A percentile compares a stretch with the other conserved stretches of the same genome.
phyloP scores from a whole-genome alignment of 1,140 invertebrate genomes.

The Hycleus phaleratus region DNA sequence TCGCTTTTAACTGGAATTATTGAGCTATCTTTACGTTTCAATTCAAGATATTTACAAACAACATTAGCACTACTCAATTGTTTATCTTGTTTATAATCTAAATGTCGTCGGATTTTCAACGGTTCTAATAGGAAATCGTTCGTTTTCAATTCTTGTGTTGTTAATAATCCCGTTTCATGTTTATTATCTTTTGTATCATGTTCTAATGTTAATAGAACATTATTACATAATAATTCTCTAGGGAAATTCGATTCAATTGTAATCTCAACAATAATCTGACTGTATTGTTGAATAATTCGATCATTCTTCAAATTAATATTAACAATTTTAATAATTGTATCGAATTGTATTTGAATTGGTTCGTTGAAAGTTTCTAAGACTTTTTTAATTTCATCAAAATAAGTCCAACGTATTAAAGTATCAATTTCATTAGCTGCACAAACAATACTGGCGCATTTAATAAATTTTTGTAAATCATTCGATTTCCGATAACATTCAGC shows the following conservation, averaged over 20 bases:
- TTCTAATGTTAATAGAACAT: slow-evolving; percentile 47
- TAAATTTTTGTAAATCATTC: slow-evolving; percentile 64
- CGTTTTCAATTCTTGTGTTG: slow-evolving; percentile 49
- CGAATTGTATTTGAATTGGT: slow-evolving; percentile 36
- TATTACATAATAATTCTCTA: slow-evolving; percentile 47
- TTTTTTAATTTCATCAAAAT: slow-evolving; percentile 68
- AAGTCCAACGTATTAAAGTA: slow-evolving; percentile 62
- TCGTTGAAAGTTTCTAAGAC: slow-evolving; percentile 50
- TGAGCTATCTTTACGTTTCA: slow-evolving; percentile 39
- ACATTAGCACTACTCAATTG: slow-evolving; percentile 59
- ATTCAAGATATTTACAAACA: slow-evolving; percentile 48
- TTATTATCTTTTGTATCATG: slow-evolving; percentile 21
- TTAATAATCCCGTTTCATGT: slow-evolving; percentile 24
- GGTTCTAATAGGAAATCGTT: slow-evolving; percentile 50
- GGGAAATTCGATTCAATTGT: slow-evolving; percentile 53
- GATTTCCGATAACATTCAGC: slow-evolving; percentile 77
- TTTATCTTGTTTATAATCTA: slow-evolving; percentile 75
- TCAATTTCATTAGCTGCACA: slow-evolving; percentile 65
- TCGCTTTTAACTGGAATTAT: slow-evolving; percentile 44
- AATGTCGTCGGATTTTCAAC: slow-evolving; percentile 58
- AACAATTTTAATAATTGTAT: slow-evolving; percentile 44
- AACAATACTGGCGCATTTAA: slow-evolving; percentile 68
- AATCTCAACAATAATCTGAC: slow-evolving; percentile 49
- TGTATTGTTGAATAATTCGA: slow-evolving; percentile 48
- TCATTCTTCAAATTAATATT: slow-evolving; percentile 44